Evolutionary conservation across 2,888 invertebrate genomes (phyloP), one percentile per base, ranked within the genome.

Genomic region (Acholoe squamosa): DNA sequence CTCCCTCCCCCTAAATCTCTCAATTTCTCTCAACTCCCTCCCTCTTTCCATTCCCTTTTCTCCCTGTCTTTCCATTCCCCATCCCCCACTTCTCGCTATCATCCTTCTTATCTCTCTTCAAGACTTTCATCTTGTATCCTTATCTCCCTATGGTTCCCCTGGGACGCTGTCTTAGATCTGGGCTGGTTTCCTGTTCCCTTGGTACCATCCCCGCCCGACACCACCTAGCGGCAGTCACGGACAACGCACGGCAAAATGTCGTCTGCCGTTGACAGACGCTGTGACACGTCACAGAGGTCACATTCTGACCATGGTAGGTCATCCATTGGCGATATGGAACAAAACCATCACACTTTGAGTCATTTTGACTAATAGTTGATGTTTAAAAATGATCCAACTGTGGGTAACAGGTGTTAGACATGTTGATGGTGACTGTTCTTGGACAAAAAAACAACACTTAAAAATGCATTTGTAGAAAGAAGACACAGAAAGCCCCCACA

Each of bases 121-220:
- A n/a, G n/a, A n/a, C n/a, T n/a, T n/a, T n/a, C n/a, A n/a, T n/a
- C n/a, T n/a, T n/a, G n/a, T n/a, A n/a, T n/a, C n/a, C n/a, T n/a
- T n/a, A n/a, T n/a, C n/a, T n/a, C n/a, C n/a, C n/a, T n/a, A n/a
- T n/a, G n/a, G 43, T 43, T 43, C 43, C 43, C 43, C 43, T 43
- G 43, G 43, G 43, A 61, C n/a, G 61, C 61, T 61, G n/a, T 61
- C n/a, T 19, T 3, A 61, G 61, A 61, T 61, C n/a, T 61, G 61
- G 61, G 19, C 61, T 61, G 61, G 61, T 71, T 71, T 71, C 71
- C 71, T 22, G 71, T 71, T 80, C 22, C 80, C 80, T 12, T 43
- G 34, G 80, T 80, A 22, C 80, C 80, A 80, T 80, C 80, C 25
- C 80, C 80, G 80, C 80, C 80, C n/a, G 80, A 80, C 80, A 80